Percentiles rank a stretch among this genome's conserved stretches.
Evolutionary conservation across 2,888 invertebrate genomes (phyloP).

Genomic region (Andrena camellia): DNA sequence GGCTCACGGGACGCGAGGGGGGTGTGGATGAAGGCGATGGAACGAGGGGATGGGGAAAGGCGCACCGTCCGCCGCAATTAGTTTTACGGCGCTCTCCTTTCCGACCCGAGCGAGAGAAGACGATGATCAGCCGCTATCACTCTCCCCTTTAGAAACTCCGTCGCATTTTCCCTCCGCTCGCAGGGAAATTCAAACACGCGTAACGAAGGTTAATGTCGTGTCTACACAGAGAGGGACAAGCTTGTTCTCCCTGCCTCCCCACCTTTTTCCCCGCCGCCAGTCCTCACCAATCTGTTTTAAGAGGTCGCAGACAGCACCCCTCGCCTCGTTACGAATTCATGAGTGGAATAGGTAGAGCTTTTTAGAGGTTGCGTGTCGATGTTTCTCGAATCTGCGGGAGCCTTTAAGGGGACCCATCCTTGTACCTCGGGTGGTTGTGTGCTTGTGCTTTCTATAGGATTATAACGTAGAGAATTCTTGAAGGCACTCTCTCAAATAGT

Average conservation of each 20-base stretch:
- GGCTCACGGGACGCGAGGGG: slow-evolving; percentile 22
- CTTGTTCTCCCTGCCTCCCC: slow-evolving; percentile 16
- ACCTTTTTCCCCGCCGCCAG: background rate
- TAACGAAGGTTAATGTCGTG: slow-evolving; percentile 65
- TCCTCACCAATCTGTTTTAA: slow-evolving; percentile 46
- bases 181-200: slow-evolving; percentile 63
- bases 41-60: slow-evolving; percentile 6
- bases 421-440: background rate
- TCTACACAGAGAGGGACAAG: slow-evolving; percentile 31
- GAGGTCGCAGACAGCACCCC: slow-evolving; percentile 4
- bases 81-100: slow-evolving; percentile 73
- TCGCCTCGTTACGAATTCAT: slow-evolving; percentile 57
- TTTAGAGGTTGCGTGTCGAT: background rate
- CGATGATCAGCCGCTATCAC: slow-evolving; percentile 60
- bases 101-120: slow-evolving; percentile 19
- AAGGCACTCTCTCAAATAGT: background rate
- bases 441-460: background rate
- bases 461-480: background rate
- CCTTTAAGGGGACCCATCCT: no score
- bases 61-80: slow-evolving; percentile 72
- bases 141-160: slow-evolving; percentile 36
- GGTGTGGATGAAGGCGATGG: slow-evolving; percentile 14
- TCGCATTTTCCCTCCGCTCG: slow-evolving; percentile 8
- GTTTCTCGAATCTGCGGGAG: background rate
- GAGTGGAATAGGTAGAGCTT: slow-evolving; percentile 51